Base-by-base conservation (phyloP, 2,888 invertebrate genomes). In the Malthinus seriepunctatus region DNA sequence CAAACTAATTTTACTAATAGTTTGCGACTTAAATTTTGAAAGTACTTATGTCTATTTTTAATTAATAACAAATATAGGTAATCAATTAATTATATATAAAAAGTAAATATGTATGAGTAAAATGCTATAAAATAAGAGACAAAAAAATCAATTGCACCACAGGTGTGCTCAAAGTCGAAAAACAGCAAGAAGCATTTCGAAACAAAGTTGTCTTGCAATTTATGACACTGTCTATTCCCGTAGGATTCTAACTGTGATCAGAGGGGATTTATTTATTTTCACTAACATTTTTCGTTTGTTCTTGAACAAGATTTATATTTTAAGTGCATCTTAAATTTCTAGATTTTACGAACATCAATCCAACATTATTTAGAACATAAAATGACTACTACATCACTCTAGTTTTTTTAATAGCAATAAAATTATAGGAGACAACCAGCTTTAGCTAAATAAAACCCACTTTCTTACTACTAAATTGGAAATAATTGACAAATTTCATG, bases 231-330 rank as follows among this genome's bases (percentile, higher is more conserved):
- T 56, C 62, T 60, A 54, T 56, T 68, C 67, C 63, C 66, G 31
- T 33, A 64, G 66, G 67, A 66, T 59, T 47, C 51, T 54, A 46
- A 60, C 58, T 63, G 62, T 65, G 66, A 67, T 68, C 68, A 68
- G 61, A 58, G 47, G 63, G 63, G 64, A 67, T 68, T 67, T 68
- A 69, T 67, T 67, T 68, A 68, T 68, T 69, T 66, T 67, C 63
- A 56, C 64, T 62, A 60, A 53, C 62, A 63, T 66, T 64, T 64
- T 65, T 67, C 66, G 64, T 66, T 67, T 62, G 62, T 57, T 61
- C 55, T 52, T 50, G 37, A 39, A 37, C 32, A 47, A 64, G 65
- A 68, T 69, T 68, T 69, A 67, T 66, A 50, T 55, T 39, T 62
- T 35, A 32, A 35, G 35, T 44, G 51, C 38, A 61, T 50, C 56